A percentile compares a stretch with the other conserved stretches of the same genome.
These are phyloP conservation scores for Eospalax fontanierii DNA, from an alignment of 2,797 vertebrate genomes.

Conservation along the genomic window DNA sequence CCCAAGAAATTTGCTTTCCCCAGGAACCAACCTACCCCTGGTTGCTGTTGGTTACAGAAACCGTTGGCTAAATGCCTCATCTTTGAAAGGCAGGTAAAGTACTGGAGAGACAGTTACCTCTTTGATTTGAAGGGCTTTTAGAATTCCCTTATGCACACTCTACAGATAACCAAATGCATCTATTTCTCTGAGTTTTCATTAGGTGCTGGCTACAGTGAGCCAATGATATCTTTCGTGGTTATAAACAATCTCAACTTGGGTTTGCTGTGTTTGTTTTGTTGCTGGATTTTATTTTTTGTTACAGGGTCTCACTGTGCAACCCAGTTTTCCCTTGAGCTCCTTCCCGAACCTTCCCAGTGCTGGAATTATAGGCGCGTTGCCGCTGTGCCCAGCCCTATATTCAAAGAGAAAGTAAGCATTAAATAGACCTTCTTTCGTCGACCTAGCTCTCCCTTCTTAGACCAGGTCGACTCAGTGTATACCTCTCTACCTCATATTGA, in stretches of 20 bases:
- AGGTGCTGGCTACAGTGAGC: constrained; percentile 2
- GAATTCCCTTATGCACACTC: constrained; percentile 73
- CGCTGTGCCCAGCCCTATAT: background rate
- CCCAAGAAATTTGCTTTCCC: constrained; percentile 74
- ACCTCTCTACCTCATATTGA: background rate
- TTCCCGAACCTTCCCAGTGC: background rate
- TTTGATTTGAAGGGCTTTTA: constrained; percentile 75
- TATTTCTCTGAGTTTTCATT: constrained; percentile 65
- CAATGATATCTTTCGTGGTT: constrained; percentile 7
- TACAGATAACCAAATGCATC: constrained; percentile 68
- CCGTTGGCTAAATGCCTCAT: constrained; percentile 67
- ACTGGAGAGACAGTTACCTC: constrained; percentile 70
- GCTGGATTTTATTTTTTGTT: background rate
- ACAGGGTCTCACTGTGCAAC: background rate
- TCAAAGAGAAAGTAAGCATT: constrained; percentile 2
- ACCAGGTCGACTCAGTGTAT: too few relatives aligned
- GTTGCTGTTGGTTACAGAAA: constrained; percentile 80
- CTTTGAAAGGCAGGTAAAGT: constrained; percentile 71
- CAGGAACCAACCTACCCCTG: constrained; percentile 57
- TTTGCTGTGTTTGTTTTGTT: background rate
- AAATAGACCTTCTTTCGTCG: background rate
- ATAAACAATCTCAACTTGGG: constrained; percentile 32
- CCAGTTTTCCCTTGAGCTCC: background rate
- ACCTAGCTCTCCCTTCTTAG: background rate
- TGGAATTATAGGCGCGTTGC: background rate